phyloP scores from a whole-genome alignment of 2,113 vertebrate species.

The Chiloscyllium plagiosum region DNA sequence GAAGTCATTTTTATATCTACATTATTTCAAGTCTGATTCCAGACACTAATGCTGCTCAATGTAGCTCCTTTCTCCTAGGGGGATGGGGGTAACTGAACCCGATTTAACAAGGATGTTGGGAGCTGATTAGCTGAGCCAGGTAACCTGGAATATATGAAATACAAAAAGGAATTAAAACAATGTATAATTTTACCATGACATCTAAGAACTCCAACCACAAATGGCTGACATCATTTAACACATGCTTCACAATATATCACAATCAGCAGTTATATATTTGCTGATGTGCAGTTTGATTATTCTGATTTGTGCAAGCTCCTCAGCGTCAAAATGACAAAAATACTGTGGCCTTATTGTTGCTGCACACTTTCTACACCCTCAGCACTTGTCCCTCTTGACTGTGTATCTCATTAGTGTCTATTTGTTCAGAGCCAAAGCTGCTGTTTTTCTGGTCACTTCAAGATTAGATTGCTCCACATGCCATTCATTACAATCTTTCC shows the following conservation, averaged over 20 bases:
- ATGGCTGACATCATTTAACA: neutral
- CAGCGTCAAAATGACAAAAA: neutral
- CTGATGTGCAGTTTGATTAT: neutral
- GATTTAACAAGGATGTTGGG: neutral
- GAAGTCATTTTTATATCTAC: neutral
- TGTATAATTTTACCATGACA: neutral
- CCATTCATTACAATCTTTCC: neutral
- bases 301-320: neutral
- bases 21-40: neutral
- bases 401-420: neutral
- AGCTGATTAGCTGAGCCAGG: neutral
- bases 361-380: neutral
- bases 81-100: neutral
- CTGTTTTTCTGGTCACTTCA: neutral
- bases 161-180: neutral
- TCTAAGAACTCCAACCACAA: neutral
- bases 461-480: neutral
- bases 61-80: neutral
- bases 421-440: neutral
- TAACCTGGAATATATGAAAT: neutral
- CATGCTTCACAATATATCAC: neutral
- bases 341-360: neutral
- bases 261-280: neutral
- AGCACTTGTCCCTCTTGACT: neutral
- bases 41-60: neutral